These are phyloP conservation scores for Sinohyriopsis cumingii DNA, from an alignment of 2,888 invertebrate species.

Conservation along the genomic window DNA sequence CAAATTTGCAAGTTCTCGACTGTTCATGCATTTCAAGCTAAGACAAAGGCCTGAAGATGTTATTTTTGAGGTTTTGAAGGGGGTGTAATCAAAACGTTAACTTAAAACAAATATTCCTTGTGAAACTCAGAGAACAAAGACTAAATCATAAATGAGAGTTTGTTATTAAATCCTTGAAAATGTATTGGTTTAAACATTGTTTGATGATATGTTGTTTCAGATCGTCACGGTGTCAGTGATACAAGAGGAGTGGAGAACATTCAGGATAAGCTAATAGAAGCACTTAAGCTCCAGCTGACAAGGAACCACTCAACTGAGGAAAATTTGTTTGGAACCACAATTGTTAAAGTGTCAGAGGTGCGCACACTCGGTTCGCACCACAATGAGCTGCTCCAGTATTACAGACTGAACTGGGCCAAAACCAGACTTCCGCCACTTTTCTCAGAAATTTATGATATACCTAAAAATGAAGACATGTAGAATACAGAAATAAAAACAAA, in stretches of 20 bases:
- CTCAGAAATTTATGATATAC: constrained; percentile 96
- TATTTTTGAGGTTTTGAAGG: too few relatives aligned
- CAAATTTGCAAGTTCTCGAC: too few relatives aligned
- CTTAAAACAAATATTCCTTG: not conserved
- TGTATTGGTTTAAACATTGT: not conserved
- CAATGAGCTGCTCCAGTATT: constrained; percentile 86
- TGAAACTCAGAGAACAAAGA: not conserved
- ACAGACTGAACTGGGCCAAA: constrained; percentile 84
- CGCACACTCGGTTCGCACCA: constrained; percentile 87
- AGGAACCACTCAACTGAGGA: constrained; percentile 78
- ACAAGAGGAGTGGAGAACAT: constrained; percentile 84
- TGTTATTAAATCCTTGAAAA: not conserved
- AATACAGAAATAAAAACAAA: too few relatives aligned
- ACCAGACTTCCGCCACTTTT: constrained; percentile 90
- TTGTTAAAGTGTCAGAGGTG: constrained; percentile 83
- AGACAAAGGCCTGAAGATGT: too few relatives aligned
- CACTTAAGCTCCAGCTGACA: constrained; percentile 84
- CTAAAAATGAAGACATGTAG: constrained; percentile 54
- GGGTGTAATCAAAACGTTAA: too few relatives aligned
- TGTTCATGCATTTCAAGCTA: too few relatives aligned
- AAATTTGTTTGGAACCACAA: constrained; percentile 76
- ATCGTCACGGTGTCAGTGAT: constrained; percentile 86
- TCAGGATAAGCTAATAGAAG: constrained; percentile 88
- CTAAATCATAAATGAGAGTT: not conserved
- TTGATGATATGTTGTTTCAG: constrained; percentile 72